Evolutionary conservation across 1,140 invertebrate genomes (phyloP), one percentile per base, ranked within the genome.

Genomic region (Rhopalosiphum padi): DNA sequence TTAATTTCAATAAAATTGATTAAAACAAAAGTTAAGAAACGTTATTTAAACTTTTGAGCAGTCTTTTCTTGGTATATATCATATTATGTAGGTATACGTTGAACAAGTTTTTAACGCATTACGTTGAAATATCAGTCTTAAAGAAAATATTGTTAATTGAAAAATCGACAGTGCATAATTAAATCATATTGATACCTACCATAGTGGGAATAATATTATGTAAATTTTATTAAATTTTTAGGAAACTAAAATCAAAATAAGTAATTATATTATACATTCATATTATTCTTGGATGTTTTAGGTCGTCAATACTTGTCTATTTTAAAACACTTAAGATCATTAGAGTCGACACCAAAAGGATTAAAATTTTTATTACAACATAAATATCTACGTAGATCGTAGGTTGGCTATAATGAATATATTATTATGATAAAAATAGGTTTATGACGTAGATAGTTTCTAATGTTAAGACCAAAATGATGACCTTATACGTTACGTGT

Each of bases 341-440:
- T 89, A 89, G 48, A 37, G 48, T 89, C 48, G 11, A 87, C 86
- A 87, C 86, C 86, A 25, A 23, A 25, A 53, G 21, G 48, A 89
- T 89, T 89, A 37, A 23, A 89, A 89, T 89, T 53, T 51, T 89
- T 89, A 89, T 89, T 89, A 53, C 48, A 22, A 37, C 87, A 89
- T 89, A 53, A 89, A 48, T 87, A 18, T 51, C n/a, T 48, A 85
- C 37, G 41, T 41, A 41, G 41, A 1, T 41, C 41, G 83, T 25
- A 43, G 23, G 37, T 30, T 43, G 37, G 23, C 23, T 85, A 51
- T 51, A 41, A 85, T 23, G 83, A 87, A 51, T 87, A 53, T 9
- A 41, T 41, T 41, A 53, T 89, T 51, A 89, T 35, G 87, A 89
- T 37, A 37, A 89, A 89, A 89, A 89, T 89, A 89, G 48, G 87